Evolutionary conservation across 2,888 invertebrate genomes (phyloP).

Genomic region (Drosophila borealis): DNA sequence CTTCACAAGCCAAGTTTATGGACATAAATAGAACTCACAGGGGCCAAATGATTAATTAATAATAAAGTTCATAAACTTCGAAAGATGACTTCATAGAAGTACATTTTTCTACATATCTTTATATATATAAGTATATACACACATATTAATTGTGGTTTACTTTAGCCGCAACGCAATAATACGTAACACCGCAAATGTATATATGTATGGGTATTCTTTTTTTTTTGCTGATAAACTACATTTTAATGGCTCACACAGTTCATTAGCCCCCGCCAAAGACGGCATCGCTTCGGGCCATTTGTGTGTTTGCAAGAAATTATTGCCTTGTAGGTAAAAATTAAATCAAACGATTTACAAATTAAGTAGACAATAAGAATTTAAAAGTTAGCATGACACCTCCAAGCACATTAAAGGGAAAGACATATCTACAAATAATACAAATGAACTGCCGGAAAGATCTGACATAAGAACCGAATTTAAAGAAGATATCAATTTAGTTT

Average conservation of each 20-base stretch:
- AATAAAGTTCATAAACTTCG: slow-evolving; percentile 20
- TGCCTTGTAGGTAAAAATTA: background rate
- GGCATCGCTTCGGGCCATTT: slow-evolving; percentile 5
- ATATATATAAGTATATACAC: background rate
- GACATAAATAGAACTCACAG: slow-evolving; percentile 20
- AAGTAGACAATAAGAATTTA: background rate
- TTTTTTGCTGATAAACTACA: slow-evolving; percentile 50
- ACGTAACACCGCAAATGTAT: background rate
- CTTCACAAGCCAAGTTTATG: slow-evolving; percentile 20
- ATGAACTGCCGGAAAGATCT: background rate
- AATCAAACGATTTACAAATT: background rate
- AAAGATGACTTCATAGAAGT: slow-evolving; percentile 39
- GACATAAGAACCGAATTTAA: background rate
- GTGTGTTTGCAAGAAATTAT: slow-evolving; percentile 4
- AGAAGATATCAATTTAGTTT: too few relatives aligned
- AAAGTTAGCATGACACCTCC: background rate
- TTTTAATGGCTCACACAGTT: slow-evolving; percentile 59
- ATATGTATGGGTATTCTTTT: background rate
- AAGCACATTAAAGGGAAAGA: background rate
- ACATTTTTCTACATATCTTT: background rate
- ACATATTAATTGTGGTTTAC: slow-evolving; percentile 6
- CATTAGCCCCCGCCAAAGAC: slow-evolving; percentile 55
- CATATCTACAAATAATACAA: background rate
- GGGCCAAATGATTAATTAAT: slow-evolving; percentile 49
- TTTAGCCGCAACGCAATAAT: slow-evolving; percentile 8